Percentiles rank a stretch among this genome's conserved stretches.
Evolutionary conservation across 2,797 vertebrate species (phyloP).

Genomic region (Liparis tanakae): DNA sequence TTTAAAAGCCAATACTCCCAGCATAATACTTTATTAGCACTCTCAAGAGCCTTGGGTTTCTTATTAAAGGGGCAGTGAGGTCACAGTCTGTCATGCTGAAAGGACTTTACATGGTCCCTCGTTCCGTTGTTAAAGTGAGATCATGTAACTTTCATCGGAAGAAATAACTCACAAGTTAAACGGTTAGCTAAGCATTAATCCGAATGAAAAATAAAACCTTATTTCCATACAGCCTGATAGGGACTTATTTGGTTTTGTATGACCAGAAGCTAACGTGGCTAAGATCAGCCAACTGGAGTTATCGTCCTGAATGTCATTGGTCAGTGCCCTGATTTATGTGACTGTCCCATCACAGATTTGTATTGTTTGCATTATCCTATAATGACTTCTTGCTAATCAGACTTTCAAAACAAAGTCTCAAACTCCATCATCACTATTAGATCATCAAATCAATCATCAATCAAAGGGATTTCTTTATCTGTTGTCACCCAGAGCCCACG

Average conservation of each 20-base stretch:
- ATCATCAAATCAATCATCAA: neutral
- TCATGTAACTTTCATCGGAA: slow-evolving; percentile 6
- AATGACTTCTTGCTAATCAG: no score
- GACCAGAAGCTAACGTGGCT: neutral
- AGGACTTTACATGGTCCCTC: neutral
- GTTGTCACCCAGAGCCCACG: slow-evolving; percentile 88
- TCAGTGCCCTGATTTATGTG: neutral
- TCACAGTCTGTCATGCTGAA: slow-evolving; percentile 12
- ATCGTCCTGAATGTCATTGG: neutral
- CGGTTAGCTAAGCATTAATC: neutral
- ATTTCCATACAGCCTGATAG: neutral
- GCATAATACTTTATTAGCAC: slow-evolving; percentile 30
- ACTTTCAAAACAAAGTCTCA: neutral
- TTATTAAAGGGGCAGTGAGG: slow-evolving; percentile 14
- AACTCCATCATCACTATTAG: neutral
- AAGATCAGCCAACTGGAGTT: neutral
- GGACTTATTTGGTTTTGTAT: neutral
- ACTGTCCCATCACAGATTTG: no score
- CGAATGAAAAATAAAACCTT: neutral
- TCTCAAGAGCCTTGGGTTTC: slow-evolving; percentile 31
- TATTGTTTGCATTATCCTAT: no score
- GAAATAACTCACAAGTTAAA: neutral
- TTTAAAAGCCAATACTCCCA: neutral
- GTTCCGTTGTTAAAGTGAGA: slow-evolving; percentile 16
- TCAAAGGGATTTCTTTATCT: neutral